A percentile compares a stretch with the other conserved stretches of the same genome.
These are phyloP conservation scores for Halcyon badia DNA, from an alignment of 2,797 vertebrate genomes.

Conservation along the genomic window DNA sequence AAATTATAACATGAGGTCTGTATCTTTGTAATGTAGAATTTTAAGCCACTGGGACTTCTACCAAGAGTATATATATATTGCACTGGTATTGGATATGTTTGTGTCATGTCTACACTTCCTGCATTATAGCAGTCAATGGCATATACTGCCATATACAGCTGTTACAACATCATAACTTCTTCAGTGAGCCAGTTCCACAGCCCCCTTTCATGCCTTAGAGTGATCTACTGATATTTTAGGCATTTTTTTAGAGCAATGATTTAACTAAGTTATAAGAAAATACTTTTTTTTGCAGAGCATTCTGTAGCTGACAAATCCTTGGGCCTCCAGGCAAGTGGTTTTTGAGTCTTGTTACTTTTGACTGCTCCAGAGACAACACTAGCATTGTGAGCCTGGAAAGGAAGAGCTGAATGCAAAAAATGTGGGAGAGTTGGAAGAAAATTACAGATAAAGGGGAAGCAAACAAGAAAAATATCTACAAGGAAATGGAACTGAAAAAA, in stretches of 20 bases:
- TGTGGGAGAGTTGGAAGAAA: background rate
- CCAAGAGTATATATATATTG: background rate
- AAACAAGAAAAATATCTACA: background rate
- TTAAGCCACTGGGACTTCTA: background rate
- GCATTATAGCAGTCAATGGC: background rate
- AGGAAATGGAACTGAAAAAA: background rate
- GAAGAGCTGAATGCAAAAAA: background rate
- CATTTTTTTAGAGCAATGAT: constrained; percentile 55
- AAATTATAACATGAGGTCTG: background rate
- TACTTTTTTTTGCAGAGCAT: constrained; percentile 54
- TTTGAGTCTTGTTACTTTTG: constrained; percentile 40
- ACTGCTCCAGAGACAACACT: background rate
- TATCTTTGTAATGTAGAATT: background rate
- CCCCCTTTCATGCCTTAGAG: background rate
- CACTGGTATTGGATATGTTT: background rate
- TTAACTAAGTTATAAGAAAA: constrained; percentile 64
- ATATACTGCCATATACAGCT: background rate
- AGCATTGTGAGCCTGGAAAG: background rate
- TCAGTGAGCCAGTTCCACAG: background rate
- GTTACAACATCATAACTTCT: background rate
- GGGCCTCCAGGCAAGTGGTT: constrained; percentile 11
- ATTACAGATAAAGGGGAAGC: background rate
- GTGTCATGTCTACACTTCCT: background rate
- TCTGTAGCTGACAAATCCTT: constrained; percentile 58
- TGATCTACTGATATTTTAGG: background rate